These are phyloP conservation scores for Zapus hudsonius DNA, from an alignment of 2,113 vertebrate genomes.

Conservation along the genomic window DNA sequence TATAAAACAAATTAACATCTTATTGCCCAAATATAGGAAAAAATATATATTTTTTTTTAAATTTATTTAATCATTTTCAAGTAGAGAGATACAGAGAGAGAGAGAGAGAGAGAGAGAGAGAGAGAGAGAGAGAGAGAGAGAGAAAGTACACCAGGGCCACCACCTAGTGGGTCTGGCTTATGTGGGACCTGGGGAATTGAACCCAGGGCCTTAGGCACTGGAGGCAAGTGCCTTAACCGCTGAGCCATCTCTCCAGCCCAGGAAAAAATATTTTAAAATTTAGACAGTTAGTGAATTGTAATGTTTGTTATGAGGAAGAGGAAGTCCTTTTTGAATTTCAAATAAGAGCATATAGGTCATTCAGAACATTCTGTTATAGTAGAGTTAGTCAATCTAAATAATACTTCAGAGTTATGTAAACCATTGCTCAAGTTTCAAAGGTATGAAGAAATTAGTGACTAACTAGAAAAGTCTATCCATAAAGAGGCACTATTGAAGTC, in stretches of 20 bases:
- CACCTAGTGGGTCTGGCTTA: no score
- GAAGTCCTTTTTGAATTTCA: neutral
- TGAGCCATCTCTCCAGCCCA: no score
- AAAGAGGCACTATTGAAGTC: slow-evolving; percentile 37
- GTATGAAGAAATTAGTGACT: slow-evolving; percentile 24
- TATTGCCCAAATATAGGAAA: neutral
- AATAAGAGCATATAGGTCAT: neutral
- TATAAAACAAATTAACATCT: no score
- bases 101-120: no score
- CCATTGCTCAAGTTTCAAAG: slow-evolving; percentile 53
- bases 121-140: no score
- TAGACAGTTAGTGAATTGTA: neutral
- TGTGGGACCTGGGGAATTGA: no score
- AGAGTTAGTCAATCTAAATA: slow-evolving; percentile 43
- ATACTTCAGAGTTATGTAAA: slow-evolving; percentile 35
- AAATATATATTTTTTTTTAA: neutral
- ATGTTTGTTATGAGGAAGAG: neutral
- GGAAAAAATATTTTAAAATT: no score
- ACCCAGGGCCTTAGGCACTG: no score
- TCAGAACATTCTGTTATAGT: neutral
- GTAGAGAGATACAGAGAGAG: no score
- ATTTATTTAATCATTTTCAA: no score
- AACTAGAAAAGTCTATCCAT: slow-evolving; percentile 40
- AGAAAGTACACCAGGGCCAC: no score
- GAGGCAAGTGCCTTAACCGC: no score